Evolutionary conservation across 92 coral and sea anemone genomes (phyloP).

Genomic region (Parazoanthus darwini): DNA sequence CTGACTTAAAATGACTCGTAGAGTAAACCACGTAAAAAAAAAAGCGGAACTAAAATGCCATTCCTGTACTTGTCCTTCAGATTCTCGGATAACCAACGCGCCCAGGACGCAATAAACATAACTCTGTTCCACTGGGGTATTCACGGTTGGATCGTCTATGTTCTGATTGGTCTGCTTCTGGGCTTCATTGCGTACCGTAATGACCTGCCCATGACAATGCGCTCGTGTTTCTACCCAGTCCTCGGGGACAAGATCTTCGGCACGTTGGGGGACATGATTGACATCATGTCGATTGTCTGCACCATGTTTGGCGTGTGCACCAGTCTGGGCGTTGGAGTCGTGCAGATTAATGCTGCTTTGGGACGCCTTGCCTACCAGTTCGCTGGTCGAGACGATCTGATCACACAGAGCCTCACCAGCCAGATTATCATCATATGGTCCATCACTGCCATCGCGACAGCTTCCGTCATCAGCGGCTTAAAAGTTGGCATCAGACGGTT

Average conservation of each 20-base stretch:
- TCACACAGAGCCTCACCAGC: slow-evolving; percentile 46
- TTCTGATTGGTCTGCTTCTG: slow-evolving; percentile 76
- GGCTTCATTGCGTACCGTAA: slow-evolving; percentile 75
- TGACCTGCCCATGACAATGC: slow-evolving; percentile 88
- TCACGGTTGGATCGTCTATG: slow-evolving; percentile 92
- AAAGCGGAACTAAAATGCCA: neutral
- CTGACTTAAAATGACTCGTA: too few relatives aligned
- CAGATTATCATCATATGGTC: slow-evolving; percentile 87
- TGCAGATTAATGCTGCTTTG: slow-evolving; percentile 67
- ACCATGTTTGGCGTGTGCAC: slow-evolving; percentile 97
- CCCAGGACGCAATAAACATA: slow-evolving; percentile 85
- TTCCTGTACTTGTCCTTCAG: slow-evolving; percentile 24
- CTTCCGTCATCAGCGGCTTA: slow-evolving; percentile 79
- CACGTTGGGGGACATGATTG: slow-evolving; percentile 80
- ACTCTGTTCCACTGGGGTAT: slow-evolving; percentile 92
- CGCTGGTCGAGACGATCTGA: slow-evolving; percentile 1
- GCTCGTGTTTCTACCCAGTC: slow-evolving; percentile 85
- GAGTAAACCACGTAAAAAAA: too few relatives aligned
- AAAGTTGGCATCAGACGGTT: slow-evolving; percentile 85
- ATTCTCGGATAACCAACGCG: slow-evolving; percentile 77
- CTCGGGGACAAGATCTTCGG: slow-evolving; percentile 82
- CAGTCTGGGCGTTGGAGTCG: slow-evolving; percentile 87
- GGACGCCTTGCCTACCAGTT: neutral
- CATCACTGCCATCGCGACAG: slow-evolving; percentile 84
- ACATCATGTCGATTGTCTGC: slow-evolving; percentile 76